Evolutionary conservation across 1,140 invertebrate species (phyloP).

Genomic region (Eueides isabella): DNA sequence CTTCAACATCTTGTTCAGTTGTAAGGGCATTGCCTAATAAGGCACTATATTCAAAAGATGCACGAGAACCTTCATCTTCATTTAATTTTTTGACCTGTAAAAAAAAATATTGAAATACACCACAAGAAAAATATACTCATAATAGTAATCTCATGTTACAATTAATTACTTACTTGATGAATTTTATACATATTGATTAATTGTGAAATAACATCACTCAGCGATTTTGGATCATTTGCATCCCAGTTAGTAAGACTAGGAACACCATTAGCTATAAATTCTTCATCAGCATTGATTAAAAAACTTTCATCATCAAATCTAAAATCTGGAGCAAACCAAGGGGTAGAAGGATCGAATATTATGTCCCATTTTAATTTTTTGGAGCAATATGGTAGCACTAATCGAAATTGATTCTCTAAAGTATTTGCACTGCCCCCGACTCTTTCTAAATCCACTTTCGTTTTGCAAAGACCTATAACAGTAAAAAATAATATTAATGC

Average conservation of each 20-base stretch:
- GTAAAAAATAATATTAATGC: constrained; percentile 22
- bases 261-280: constrained; percentile 74
- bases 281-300: constrained; percentile 78
- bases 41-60: constrained; percentile 79
- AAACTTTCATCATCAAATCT: constrained; percentile 83
- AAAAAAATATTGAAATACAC: background rate
- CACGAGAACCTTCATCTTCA: constrained; percentile 77
- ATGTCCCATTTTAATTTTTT: constrained; percentile 78
- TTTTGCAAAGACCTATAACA: constrained; percentile 68
- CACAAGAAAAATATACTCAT: background rate
- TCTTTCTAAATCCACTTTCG: constrained; percentile 72
- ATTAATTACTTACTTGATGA: constrained; percentile 76
- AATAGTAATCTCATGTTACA: background rate
- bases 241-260: constrained; percentile 84
- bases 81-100: constrained; percentile 71
- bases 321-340: constrained; percentile 77
- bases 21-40: constrained; percentile 74
- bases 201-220: constrained; percentile 82
- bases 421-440: constrained; percentile 52
- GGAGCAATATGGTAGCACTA: constrained; percentile 75
- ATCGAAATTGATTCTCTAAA: constrained; percentile 64
- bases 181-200: constrained; percentile 81
- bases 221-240: constrained; percentile 75
- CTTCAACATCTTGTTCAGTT: constrained; percentile 75
- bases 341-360: constrained; percentile 68